Evolutionary conservation across 1,140 invertebrate genomes (phyloP).

Genomic region (Pogonomyrmex barbatus): DNA sequence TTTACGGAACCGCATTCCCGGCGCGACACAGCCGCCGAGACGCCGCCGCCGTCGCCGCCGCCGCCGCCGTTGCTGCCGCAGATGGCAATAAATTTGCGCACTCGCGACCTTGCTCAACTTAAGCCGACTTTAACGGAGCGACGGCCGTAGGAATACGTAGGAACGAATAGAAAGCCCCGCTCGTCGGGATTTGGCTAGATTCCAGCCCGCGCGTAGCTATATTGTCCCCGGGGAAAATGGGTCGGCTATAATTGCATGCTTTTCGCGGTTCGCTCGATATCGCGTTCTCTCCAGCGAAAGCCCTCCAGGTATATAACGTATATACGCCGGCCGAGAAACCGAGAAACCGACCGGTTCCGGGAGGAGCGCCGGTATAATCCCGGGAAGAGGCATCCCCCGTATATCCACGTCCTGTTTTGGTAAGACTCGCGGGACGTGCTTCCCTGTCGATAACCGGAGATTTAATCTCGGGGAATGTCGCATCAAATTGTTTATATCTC

Average conservation of each 20-base stretch:
- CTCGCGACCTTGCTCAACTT: conserved; percentile 83
- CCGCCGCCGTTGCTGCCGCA: conserved; percentile 17
- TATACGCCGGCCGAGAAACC: conserved; percentile 15
- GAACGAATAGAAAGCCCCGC: conserved; percentile 74
- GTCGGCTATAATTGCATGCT: conserved; percentile 84
- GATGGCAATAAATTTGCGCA: conserved; percentile 80
- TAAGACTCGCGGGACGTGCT: conserved; percentile 11
- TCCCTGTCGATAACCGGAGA: conserved; percentile 10
- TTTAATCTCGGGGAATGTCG: neutral
- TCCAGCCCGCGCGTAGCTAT: conserved; percentile 81
- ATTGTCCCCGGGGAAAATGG: conserved; percentile 83
- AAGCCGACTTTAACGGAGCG: conserved; percentile 83
- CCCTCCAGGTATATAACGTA: conserved; percentile 14
- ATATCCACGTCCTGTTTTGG: conserved; percentile 22
- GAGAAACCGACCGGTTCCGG: neutral
- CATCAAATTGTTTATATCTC: neutral
- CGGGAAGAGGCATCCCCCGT: neutral
- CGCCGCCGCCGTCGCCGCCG: neutral
- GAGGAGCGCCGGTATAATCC: neutral
- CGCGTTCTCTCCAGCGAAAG: conserved; percentile 1
- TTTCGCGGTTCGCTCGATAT: conserved; percentile 53
- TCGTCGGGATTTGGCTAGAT: conserved; percentile 81
- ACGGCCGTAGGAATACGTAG: too few relatives aligned
- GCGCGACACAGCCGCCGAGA: conserved; percentile 19
- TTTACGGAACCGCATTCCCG: conserved; percentile 58